Evolutionary conservation across 92 coral and sea anemone species (phyloP), one percentile per base, ranked within the genome.

Genomic region (Phenganax subtilis): DNA sequence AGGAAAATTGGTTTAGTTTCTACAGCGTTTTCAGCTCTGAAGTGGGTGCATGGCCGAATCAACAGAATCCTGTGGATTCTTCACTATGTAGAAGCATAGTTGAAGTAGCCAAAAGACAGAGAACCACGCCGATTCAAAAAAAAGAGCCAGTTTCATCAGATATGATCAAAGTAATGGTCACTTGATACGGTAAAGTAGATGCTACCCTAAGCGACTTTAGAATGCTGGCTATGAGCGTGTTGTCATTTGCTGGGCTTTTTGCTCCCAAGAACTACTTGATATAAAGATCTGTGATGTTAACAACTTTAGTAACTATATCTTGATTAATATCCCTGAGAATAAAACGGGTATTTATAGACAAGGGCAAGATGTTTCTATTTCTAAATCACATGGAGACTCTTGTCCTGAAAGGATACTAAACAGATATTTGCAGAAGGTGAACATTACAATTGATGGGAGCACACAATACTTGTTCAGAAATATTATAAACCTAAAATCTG

Each of bases 21-120:
- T 9, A 85, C 79, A 84, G 87, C 87, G 1, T 77, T 77, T 67
- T 15, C 84, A 29, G 83, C 87, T 47, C 75, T 84, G 56, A 84
- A 82, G 72, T 82, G 86, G 86, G 74, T 83, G 16, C 86, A 74
- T 54, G 17, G 75, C 86, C 81, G 8, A 47, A 44, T 27, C 77
- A 57, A n/a, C 61, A 54, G 47, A 84, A 84, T 67, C 84, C 84
- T 15, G 61, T 85, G 79, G 88, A 85, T 57, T 70, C 88, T 37
- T 28, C 57, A 0, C 15, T 85, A 60, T 85, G 88, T 31, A 30
- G 25, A 25, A 85, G 68, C 25, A 57, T 79, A 15, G 88, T 85
- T 16, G 88, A 85, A 56, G 72, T 80, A 30, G 84, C 79, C 51
- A 78, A 80, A 57, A 73, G 84, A 20, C 79, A 75, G 51, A 75